These are phyloP conservation scores for Periophthalmus modestus DNA, from an alignment of 2,113 vertebrate species.

Conservation along the genomic window DNA sequence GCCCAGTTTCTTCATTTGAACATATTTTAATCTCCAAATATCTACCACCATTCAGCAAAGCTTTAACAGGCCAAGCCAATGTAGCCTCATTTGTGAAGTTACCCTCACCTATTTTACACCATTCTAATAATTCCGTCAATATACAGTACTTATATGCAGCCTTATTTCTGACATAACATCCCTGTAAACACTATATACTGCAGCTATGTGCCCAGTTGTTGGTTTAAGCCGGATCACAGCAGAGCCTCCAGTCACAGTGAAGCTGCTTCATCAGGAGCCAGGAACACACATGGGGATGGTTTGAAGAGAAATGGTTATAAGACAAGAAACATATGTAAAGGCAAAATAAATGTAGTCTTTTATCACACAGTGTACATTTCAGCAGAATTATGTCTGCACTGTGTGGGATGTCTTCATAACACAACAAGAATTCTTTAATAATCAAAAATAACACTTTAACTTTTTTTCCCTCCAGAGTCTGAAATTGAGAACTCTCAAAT, in stretches of 20 bases:
- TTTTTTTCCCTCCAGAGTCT: not conserved
- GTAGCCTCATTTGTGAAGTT: not conserved
- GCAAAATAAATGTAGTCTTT: conserved; percentile 1
- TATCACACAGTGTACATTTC: conserved; percentile 5
- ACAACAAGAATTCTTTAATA: not conserved
- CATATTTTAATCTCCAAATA: no score
- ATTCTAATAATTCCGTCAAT: not conserved
- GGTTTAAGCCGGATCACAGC: not conserved
- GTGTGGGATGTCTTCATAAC: conserved; percentile 3
- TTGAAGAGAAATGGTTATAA: conserved; percentile 8
- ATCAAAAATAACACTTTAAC: not conserved
- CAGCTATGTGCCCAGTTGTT: not conserved
- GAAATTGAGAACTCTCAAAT: no score
- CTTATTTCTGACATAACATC: not conserved
- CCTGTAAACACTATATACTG: not conserved
- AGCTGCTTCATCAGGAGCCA: conserved; percentile 9
- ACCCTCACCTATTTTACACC: not conserved
- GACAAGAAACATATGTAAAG: conserved; percentile 12
- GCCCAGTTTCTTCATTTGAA: no score
- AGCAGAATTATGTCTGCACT: not conserved
- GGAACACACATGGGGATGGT: conserved; percentile 11
- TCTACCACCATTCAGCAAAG: no score
- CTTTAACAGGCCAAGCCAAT: not conserved
- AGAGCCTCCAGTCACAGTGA: conserved; percentile 6
- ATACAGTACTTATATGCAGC: not conserved